Base-by-base conservation (phyloP, 2,888 invertebrate species). In the Pelosia muscerda region DNA sequence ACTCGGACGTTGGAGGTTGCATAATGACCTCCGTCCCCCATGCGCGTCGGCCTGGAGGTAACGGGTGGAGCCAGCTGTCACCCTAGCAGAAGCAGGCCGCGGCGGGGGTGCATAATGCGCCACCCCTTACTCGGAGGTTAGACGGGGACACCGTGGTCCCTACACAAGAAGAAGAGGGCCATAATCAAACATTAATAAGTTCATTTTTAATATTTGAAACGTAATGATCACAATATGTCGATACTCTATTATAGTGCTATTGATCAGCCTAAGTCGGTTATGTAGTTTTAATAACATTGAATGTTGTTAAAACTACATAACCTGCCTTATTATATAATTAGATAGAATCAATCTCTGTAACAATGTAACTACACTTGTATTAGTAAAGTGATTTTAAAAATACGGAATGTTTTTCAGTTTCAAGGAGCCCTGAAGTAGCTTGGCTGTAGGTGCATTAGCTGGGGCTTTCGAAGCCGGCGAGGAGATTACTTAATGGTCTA, bases 401-500 rank as follows among this genome's bases (percentile, higher is more conserved):
- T 22, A 53, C 38, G 26, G 38, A 58, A 54, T 66, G 25, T 60
- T 64, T 59, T 63, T 34, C 34, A 19, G 55, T 55, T 38, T 63
- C 38, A 63, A 56, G 73, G 74, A 81, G 83, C 75, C 70, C 73
- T 73, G 73, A 63, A 83, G 74, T 75, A 84, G 81, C 80, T 84
- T 83, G 76, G 72, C 77, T 75, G 77, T 82, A 82, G 84, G 84
- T 87, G 88, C 88, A 88, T 88, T 88, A 87, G 86, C 84, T 73
- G 76, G 81, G 79, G 81, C 84, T 86, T 86, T 84, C 78, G 84
- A 79, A 80, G 75, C 75, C 79, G 74, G 72, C 79, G 73, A 82
- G 81, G 77, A 86, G 86, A 88, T 88, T 88, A 88, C 84, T 84
- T 88, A 87, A 87, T 87, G 86, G 86, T 86, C 81, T 81, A 82